Conservation (phyloP, 2,113 vertebrate genomes). For the Madoqua kirkii region DNA sequence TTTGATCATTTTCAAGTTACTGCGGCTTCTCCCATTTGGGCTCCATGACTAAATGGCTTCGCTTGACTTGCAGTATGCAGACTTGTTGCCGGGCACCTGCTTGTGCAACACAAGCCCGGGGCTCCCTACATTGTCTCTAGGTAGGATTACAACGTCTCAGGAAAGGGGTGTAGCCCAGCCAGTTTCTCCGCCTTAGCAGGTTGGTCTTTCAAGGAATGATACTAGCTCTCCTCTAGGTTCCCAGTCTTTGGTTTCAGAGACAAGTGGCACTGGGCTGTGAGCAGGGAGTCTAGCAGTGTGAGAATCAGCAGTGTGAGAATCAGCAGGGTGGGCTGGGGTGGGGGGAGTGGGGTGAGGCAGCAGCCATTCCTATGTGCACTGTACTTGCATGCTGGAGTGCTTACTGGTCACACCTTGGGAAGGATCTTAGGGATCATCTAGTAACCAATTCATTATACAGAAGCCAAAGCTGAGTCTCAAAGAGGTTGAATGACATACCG, state of each 20-base stretch:
- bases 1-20: conserved; percentile 15
- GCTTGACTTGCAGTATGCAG: neutral
- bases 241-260: neutral
- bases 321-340: fast-evolving
- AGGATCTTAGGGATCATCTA: neutral
- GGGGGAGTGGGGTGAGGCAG: neutral
- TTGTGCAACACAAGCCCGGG: neutral
- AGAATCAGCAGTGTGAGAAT: neutral
- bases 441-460: neutral
- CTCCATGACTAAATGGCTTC: neutral
- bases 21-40: neutral
- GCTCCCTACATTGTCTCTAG: neutral
- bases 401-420: neutral
- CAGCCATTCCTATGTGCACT: fast-evolving
- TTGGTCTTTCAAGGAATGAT: neutral
- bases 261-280: neutral
- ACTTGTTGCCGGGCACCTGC: neutral
- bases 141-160: neutral
- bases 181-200: neutral
- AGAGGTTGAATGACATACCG: neutral
- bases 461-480: neutral
- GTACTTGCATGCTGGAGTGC: too few species aligned
- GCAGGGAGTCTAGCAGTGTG: neutral
- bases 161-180: neutral
- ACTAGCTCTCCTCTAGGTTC: neutral